Conservation (phyloP, 2,888 invertebrate species). For the Bhutanitis thaidina region DNA sequence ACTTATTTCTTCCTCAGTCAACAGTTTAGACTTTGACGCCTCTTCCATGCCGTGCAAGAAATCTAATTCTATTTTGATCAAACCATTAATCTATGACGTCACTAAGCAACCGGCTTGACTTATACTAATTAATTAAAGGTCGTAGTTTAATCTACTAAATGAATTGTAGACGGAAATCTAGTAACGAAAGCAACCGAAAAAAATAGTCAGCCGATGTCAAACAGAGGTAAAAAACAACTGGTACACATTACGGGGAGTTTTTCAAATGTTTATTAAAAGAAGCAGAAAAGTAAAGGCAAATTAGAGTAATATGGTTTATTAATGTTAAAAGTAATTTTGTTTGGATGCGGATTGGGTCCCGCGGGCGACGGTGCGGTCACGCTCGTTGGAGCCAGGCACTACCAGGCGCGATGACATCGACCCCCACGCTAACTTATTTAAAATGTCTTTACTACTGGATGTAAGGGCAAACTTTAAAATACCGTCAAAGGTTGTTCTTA, state of each 20-base stretch:
- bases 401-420: conserved; percentile 38
- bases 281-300: conserved; percentile 71
- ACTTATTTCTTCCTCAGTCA: conserved; percentile 69
- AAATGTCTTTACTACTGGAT: conserved; percentile 21
- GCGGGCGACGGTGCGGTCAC: conserved; percentile 54
- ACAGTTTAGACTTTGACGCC: conserved; percentile 46
- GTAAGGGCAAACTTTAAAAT: too few species aligned
- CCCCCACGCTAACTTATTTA: conserved; percentile 23
- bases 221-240: conserved; percentile 75
- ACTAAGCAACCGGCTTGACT: conserved; percentile 21
- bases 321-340: conserved; percentile 75
- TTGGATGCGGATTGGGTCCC: conserved; percentile 45
- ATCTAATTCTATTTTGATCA: conserved; percentile 24
- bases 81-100: conserved; percentile 13
- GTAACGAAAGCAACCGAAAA: conserved; percentile 38
- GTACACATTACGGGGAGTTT: conserved; percentile 63
- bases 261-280: conserved; percentile 74
- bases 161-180: conserved; percentile 34
- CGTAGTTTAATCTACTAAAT: conserved; percentile 30
- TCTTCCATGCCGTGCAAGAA: conserved; percentile 39
- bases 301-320: conserved; percentile 76
- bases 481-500: too few species aligned
- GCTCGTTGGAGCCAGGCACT: conserved; percentile 41
- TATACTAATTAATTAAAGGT: conserved; percentile 25
- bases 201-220: conserved; percentile 64